These are phyloP conservation scores for Anneissia japonica DNA, from an alignment of 35 echinoderm and acorn worm genomes.

Conservation along the genomic window DNA sequence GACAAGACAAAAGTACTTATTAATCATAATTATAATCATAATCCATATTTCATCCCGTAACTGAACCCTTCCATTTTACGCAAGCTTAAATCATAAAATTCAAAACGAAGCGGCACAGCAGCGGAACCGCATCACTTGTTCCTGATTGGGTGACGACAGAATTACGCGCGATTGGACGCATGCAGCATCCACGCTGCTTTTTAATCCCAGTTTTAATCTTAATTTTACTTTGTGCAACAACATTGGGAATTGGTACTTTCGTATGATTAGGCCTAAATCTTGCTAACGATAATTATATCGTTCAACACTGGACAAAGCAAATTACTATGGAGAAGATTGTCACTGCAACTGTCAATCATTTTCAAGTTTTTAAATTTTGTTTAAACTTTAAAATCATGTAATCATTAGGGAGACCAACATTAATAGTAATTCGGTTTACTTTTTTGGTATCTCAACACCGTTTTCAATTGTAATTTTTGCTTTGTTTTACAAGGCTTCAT, in stretches of 20 bases:
- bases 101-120: background rate
- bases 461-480: no score
- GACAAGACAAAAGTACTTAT: background rate
- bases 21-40: background rate
- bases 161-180: background rate
- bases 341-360: no score
- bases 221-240: background rate
- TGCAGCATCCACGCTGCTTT: background rate
- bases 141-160: background rate
- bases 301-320: background rate
- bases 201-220: background rate
- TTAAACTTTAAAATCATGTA: no score
- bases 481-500: no score
- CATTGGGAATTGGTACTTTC: background rate
- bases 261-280: background rate
- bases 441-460: no score
- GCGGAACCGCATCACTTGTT: background rate
- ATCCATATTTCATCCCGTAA: background rate
- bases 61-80: background rate
- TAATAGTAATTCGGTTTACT: no score
- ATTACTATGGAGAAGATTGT: background rate
- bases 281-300: background rate
- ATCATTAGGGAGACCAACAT: no score
- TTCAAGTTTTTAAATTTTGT: no score
- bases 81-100: conserved; percentile 2